Conservation (phyloP, 1,140 invertebrate species). For the Agrypnia vestita region DNA sequence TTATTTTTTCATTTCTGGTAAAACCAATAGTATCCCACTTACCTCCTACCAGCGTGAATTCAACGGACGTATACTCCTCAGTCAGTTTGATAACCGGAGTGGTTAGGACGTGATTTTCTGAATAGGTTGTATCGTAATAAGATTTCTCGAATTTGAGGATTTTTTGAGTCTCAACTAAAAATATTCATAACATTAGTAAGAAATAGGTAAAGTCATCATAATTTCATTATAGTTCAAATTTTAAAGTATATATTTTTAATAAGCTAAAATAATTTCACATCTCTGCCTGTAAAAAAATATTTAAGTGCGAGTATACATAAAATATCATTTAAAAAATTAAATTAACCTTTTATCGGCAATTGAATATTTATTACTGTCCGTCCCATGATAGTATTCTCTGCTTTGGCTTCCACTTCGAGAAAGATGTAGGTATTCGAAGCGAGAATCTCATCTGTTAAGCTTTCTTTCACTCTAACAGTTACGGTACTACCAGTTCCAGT, state of each 20-base stretch:
- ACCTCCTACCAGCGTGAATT: background rate
- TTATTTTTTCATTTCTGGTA: too few species aligned
- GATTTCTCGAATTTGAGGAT: background rate
- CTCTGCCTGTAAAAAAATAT: too few species aligned
- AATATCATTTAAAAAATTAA: too few species aligned
- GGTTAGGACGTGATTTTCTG: background rate
- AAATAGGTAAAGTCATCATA: too few species aligned
- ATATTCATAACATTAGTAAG: too few species aligned
- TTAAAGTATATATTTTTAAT: too few species aligned
- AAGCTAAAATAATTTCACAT: too few species aligned
- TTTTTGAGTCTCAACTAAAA: background rate
- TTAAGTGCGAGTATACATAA: too few species aligned
- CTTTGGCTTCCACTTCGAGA: background rate
- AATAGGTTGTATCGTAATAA: background rate
- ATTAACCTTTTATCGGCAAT: slow-evolving; percentile 12
- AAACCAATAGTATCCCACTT: too few species aligned
- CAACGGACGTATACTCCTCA: background rate
- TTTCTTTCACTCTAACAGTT: background rate
- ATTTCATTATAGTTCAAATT: too few species aligned
- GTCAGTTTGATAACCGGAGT: background rate
- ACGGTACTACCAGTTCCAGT: background rate
- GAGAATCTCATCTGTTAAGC: background rate
- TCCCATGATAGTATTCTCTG: background rate
- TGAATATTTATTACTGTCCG: background rate
- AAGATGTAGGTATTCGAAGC: background rate